Percentiles rank a stretch among this genome's conserved stretches.
Evolutionary conservation across 2,888 invertebrate genomes (phyloP).

Genomic region (Hypomecis punctinalis): DNA sequence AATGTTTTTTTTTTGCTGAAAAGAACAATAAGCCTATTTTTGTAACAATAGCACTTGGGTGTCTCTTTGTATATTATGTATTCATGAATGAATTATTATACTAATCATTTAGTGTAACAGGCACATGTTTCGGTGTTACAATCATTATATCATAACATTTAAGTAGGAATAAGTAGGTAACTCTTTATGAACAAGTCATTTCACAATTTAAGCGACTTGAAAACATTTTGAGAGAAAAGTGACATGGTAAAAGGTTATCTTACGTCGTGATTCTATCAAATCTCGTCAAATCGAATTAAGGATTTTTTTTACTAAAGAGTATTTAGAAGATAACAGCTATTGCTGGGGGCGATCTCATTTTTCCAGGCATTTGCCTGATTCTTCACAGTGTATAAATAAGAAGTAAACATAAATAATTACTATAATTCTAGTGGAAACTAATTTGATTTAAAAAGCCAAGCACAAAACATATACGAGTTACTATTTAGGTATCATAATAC

Average conservation of each 20-base stretch:
- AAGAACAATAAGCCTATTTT: background rate
- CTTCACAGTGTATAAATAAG: background rate
- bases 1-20: too few species aligned
- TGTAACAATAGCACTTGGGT: slow-evolving; percentile 17
- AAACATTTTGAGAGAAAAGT: too few species aligned
- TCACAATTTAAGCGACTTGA: too few species aligned
- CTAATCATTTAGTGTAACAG: slow-evolving; percentile 3
- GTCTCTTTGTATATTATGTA: background rate
- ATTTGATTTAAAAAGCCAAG: slow-evolving; percentile 27
- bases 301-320: too few species aligned
- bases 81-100: background rate
- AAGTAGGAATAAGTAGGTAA: too few species aligned
- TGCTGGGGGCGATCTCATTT: background rate
- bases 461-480: slow-evolving; percentile 32
- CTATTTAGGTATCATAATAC: slow-evolving; percentile 20
- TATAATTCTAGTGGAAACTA: background rate
- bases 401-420: background rate
- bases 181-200: too few species aligned
- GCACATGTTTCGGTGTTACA: slow-evolving; percentile 8
- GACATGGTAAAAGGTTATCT: too few species aligned
- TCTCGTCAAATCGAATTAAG: too few species aligned
- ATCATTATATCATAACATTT: background rate
- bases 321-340: too few species aligned
- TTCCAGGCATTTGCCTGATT: background rate
- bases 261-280: too few species aligned